These are phyloP conservation scores for Malurus splendens DNA, from an alignment of 2,797 vertebrate genomes.

Conservation along the genomic window DNA sequence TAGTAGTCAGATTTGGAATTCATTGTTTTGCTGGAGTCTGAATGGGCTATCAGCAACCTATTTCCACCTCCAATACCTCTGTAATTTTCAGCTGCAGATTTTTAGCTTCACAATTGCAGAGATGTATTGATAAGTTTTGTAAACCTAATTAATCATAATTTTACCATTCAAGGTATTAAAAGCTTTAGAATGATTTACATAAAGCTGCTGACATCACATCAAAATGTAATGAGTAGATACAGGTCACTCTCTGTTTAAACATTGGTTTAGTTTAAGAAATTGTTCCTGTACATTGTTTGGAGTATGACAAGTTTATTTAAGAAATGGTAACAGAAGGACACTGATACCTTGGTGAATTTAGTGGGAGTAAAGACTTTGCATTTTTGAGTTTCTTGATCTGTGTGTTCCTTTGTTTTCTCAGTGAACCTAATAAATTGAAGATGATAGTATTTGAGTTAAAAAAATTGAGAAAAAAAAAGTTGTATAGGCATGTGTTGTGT, in stretches of 20 bases:
- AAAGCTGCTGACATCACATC: background rate
- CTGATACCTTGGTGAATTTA: background rate
- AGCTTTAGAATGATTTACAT: background rate
- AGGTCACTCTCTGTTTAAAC: background rate
- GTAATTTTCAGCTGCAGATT: background rate
- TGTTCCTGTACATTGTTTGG: background rate
- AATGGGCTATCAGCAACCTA: background rate
- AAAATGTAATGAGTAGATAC: background rate
- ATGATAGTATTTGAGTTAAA: background rate
- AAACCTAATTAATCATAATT: background rate
- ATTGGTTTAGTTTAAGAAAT: background rate
- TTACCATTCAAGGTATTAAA: background rate
- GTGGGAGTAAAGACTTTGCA: background rate
- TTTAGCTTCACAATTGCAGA: background rate
- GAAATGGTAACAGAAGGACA: background rate
- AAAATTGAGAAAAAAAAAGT: background rate
- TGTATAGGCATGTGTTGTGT: background rate
- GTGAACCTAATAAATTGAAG: background rate
- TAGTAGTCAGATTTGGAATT: background rate
- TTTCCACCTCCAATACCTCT: background rate
- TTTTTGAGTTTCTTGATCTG: background rate
- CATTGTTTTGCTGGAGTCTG: background rate
- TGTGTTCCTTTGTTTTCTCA: background rate
- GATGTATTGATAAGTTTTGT: background rate
- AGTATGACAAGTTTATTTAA: background rate